phyloP scores from a whole-genome alignment of 2,888 invertebrate genomes.

The Syrphus vitripennis region DNA sequence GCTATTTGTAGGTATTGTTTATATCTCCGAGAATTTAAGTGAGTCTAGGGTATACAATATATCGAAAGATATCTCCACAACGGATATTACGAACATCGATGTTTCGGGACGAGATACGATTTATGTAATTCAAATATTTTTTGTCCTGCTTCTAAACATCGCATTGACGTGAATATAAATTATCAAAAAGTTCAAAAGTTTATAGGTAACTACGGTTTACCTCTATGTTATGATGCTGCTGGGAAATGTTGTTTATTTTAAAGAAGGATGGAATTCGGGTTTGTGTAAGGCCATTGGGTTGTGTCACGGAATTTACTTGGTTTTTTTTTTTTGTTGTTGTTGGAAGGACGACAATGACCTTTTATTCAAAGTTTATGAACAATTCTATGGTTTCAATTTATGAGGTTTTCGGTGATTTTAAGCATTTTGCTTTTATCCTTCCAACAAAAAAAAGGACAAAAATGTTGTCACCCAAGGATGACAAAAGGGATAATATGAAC shows the following conservation, averaged over 20 bases:
- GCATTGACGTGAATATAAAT: conserved; percentile 27
- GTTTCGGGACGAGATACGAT: conserved; percentile 18
- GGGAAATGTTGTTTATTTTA: background rate
- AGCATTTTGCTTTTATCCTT: conserved; percentile 15
- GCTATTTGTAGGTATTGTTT: conserved; percentile 28
- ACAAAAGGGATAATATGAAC: background rate
- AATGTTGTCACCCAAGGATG: background rate
- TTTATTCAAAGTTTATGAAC: conserved; percentile 8
- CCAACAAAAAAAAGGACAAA: background rate
- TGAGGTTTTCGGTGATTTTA: conserved; percentile 25
- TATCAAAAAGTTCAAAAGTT: conserved; percentile 33
- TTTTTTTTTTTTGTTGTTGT: background rate
- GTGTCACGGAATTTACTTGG: background rate
- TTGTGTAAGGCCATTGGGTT: conserved; percentile 1
- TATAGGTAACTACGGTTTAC: background rate
- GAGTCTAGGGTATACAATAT: background rate
- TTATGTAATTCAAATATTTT: conserved; percentile 20
- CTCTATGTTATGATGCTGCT: conserved; percentile 12
- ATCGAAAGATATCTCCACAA: conserved; percentile 6
- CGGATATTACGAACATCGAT: conserved; percentile 24
- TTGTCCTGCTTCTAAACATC: background rate
- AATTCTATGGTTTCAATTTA: conserved; percentile 17
- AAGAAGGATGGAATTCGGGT: conserved; percentile 3
- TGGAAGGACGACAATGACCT: conserved; percentile 1
- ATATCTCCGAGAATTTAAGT: conserved; percentile 6